Percentiles rank a stretch among this genome's conserved stretches.
phyloP scores from a whole-genome alignment of 2,113 vertebrate genomes.

The Callionymus lyra region DNA sequence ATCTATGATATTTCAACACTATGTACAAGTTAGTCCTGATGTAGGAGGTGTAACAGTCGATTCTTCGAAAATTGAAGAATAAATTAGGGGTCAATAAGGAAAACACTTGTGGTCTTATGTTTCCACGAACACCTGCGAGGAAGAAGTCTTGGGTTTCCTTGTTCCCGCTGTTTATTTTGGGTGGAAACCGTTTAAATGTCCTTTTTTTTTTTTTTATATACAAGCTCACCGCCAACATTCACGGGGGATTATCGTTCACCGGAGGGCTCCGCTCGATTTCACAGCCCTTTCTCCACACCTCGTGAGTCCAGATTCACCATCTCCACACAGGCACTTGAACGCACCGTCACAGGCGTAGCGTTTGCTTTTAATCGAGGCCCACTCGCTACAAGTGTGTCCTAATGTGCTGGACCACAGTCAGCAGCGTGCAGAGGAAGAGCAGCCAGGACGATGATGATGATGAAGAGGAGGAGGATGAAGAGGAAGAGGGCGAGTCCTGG shows the following conservation, averaged over 20 bases:
- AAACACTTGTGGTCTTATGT: not conserved
- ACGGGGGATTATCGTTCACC: constrained; percentile 6
- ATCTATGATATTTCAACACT: constrained; percentile 65
- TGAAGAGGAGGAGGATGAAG: constrained; percentile 5
- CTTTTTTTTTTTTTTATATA: no score
- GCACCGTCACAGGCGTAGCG: no score
- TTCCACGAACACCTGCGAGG: no score
- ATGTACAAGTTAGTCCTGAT: constrained; percentile 52
- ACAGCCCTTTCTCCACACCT: constrained; percentile 5
- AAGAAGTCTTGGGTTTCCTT: no score
- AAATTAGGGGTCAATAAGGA: constrained; percentile 51
- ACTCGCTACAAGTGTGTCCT: constrained; percentile 31
- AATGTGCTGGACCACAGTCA: constrained; percentile 33
- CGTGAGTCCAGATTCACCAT: no score
- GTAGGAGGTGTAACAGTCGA: constrained; percentile 46
- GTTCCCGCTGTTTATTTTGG: no score
- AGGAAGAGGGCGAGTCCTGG: constrained; percentile 30
- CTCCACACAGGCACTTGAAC: no score
- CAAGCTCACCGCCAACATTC: constrained; percentile 1
- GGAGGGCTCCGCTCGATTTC: constrained; percentile 11
- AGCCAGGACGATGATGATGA: not conserved
- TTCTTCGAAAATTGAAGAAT: constrained; percentile 72
- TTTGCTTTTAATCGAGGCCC: no score
- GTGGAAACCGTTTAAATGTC: no score
- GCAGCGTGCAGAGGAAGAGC: constrained; percentile 29